Evolutionary conservation across 2,888 invertebrate species (phyloP), one percentile per base, ranked within the genome.

Genomic region (Dolichopus griseipennis): DNA sequence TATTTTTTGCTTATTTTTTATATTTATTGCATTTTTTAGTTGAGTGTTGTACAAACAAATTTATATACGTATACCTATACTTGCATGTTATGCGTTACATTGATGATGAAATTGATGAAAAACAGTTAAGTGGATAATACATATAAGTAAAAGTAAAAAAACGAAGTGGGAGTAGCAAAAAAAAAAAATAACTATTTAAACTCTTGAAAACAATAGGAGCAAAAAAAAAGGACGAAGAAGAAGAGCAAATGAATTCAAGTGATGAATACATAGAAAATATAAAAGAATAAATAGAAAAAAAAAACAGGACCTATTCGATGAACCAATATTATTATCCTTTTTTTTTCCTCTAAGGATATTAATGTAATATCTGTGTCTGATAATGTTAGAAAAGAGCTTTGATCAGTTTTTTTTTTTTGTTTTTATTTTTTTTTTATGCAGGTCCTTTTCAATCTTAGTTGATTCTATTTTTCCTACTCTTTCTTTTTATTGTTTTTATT

Each of bases 91-190:
- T 52, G 15, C 15, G n/a, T 52, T 52, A 18, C 15, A 52, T 52
- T 52, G 52, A 52, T 52, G 52, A 52, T 52, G 52, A 52, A 52
- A 52, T 52, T 52, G 52, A 52, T 52, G 52, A 52, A 52, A 27
- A 52, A 52, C 15, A 52, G 52, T 52, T 52, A 52, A 52, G 52
- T 52, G 52, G 18, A 52, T 52, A 52, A 52, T 52, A 52, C 52
- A 52, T 52, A 52, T 52, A 18, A 52, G 9, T 52, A 18, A 37
- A 37, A 37, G 8, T 1, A 37, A 37, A 37, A 37, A 37, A 37
- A 7, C 4, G 8, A 37, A 7, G 8, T 27, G 5, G 5, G 5
- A 27, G 5, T 4, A 27, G 5, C 2, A 27, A 5, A 27, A 5
- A 27, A 27, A 27, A 27, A 27, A 27, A 27, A 27, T 27, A 27